Conservation (phyloP, 2,888 invertebrate species). For the Brassicogethes aeneus region DNA sequence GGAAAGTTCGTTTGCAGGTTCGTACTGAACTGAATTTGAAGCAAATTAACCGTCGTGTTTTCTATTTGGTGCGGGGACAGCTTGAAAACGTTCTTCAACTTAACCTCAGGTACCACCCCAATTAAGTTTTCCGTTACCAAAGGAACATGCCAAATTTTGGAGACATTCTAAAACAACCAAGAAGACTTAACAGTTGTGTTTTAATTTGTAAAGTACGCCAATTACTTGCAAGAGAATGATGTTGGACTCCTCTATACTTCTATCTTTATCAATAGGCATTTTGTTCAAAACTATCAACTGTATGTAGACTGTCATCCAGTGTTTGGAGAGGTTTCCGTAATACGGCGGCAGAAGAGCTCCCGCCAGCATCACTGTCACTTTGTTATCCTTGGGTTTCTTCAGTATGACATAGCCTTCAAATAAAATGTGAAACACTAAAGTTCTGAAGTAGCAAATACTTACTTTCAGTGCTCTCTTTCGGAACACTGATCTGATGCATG, state of each 20-base stretch:
- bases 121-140: slow-evolving; percentile 49
- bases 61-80: slow-evolving; percentile 27
- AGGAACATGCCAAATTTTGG: slow-evolving; percentile 51
- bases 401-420: slow-evolving; percentile 21
- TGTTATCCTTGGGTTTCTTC: slow-evolving; percentile 31
- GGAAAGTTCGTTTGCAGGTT: slow-evolving; percentile 45
- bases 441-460: slow-evolving; percentile 10
- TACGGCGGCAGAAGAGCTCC: slow-evolving; percentile 52
- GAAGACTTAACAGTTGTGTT: no score
- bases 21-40: slow-evolving; percentile 39
- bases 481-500: slow-evolving; percentile 54
- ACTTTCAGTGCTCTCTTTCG: slow-evolving; percentile 42
- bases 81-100: slow-evolving; percentile 39
- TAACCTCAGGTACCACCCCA: slow-evolving; percentile 49
- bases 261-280: slow-evolving; percentile 18
- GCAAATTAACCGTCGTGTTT: slow-evolving; percentile 21
- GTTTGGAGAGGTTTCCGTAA: slow-evolving; percentile 43
- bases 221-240: slow-evolving; percentile 37
- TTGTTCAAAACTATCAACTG: slow-evolving; percentile 34
- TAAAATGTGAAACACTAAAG: no score
- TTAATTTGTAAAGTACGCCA: not conserved
- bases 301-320: slow-evolving; percentile 44
- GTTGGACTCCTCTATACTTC: slow-evolving; percentile 26
- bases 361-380: slow-evolving; percentile 47
- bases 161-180: slow-evolving; percentile 40